phyloP scores from a whole-genome alignment of 1,140 invertebrate genomes.

The Spodoptera frugiperda region DNA sequence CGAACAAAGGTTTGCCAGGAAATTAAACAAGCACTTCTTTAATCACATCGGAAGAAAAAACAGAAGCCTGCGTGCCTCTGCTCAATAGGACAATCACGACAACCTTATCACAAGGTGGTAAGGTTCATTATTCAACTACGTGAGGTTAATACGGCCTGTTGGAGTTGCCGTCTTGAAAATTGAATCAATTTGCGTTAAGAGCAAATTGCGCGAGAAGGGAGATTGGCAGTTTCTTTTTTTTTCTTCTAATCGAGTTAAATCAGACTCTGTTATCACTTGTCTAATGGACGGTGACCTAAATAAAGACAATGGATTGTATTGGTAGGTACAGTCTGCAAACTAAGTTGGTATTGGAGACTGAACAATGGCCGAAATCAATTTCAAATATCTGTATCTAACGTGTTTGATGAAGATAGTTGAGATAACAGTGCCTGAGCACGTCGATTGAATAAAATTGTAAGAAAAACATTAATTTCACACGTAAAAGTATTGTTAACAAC shows the following conservation, averaged over 20 bases:
- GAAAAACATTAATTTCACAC: no score
- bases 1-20: slow-evolving; percentile 33
- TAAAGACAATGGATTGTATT: background rate
- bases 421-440: no score
- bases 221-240: slow-evolving; percentile 57
- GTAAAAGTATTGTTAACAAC: no score
- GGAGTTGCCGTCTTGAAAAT: slow-evolving; percentile 49
- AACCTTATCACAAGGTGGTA: slow-evolving; percentile 17
- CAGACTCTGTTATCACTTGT: slow-evolving; percentile 53
- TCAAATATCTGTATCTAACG: no score
- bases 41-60: slow-evolving; percentile 41
- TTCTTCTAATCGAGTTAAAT: slow-evolving; percentile 56
- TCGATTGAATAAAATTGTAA: no score
- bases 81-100: background rate
- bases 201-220: slow-evolving; percentile 53
- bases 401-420: no score
- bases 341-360: no score
- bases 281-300: slow-evolving; percentile 47
- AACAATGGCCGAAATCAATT: no score
- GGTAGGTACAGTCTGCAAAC: no score
- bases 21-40: slow-evolving; percentile 47
- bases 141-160: slow-evolving; percentile 12
- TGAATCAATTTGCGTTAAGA: slow-evolving; percentile 63
- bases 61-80: slow-evolving; percentile 4
- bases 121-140: slow-evolving; percentile 23